phyloP scores from a whole-genome alignment of 1,140 invertebrate species.

The Leptopilina boulardi region DNA sequence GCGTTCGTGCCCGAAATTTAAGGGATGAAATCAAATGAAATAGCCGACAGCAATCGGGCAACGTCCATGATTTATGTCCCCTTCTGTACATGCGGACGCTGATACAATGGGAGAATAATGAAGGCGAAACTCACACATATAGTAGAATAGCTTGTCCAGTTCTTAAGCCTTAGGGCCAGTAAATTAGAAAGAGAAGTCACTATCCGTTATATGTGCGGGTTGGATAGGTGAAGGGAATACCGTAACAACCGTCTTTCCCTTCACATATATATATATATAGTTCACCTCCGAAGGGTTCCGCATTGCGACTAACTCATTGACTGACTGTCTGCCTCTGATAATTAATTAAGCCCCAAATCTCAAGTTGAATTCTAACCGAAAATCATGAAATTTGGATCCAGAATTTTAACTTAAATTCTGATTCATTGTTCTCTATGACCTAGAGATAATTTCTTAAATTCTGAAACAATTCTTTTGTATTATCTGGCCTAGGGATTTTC shows the following conservation, averaged over 20 bases:
- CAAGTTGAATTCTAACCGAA: background rate
- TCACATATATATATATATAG: background rate
- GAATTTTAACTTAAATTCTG: too few species aligned
- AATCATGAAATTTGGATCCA: too few species aligned
- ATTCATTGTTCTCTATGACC: background rate
- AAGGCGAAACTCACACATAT: background rate
- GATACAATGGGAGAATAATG: slow-evolving; percentile 13
- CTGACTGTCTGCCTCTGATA: slow-evolving; percentile 1
- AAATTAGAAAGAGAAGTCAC: slow-evolving; percentile 4
- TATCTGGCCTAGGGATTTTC: background rate
- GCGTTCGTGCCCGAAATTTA: slow-evolving; percentile 16
- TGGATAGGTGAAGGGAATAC: background rate
- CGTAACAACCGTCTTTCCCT: background rate
- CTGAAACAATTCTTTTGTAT: background rate
- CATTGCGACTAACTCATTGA: slow-evolving; percentile 13
- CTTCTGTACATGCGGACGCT: background rate
- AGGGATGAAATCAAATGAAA: slow-evolving; percentile 17
- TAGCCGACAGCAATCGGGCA: background rate
- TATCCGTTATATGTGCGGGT: background rate
- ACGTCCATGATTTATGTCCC: slow-evolving; percentile 12
- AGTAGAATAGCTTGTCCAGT: background rate
- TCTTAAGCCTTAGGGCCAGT: background rate
- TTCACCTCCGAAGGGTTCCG: slow-evolving; percentile 11
- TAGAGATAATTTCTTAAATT: too few species aligned
- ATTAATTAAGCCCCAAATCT: slow-evolving; percentile 6